These are phyloP conservation scores for Catocala nupta DNA, from an alignment of 2,888 invertebrate species.

Conservation along the genomic window DNA sequence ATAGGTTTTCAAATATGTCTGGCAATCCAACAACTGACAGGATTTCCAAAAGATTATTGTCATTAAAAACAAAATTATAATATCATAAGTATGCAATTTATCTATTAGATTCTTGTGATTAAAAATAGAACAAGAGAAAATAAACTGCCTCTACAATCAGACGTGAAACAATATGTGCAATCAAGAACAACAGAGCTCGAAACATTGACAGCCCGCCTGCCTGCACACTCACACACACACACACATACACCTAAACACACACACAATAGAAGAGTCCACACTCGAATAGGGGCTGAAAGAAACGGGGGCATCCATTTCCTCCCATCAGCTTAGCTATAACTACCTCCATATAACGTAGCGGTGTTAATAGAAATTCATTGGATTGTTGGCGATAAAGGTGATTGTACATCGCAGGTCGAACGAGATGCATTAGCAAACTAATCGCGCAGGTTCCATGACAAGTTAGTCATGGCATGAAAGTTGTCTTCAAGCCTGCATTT, in stretches of 20 bases:
- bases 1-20: too few relatives aligned
- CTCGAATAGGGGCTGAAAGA: neutral
- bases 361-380: neutral
- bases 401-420: too few relatives aligned
- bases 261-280: neutral
- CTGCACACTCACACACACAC: neutral
- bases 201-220: neutral
- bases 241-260: neutral
- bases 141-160: neutral
- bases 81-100: too few relatives aligned
- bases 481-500: too few relatives aligned
- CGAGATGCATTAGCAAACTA: too few relatives aligned
- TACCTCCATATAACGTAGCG: neutral
- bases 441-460: too few relatives aligned
- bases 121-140: neutral
- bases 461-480: too few relatives aligned
- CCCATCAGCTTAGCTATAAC: neutral
- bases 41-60: too few relatives aligned
- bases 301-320: neutral
- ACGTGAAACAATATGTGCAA: conserved; percentile 7
- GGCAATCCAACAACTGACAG: too few relatives aligned
- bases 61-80: too few relatives aligned
- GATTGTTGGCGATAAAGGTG: too few relatives aligned
- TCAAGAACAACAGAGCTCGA: neutral
- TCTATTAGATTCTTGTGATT: too few relatives aligned